Evolutionary conservation across 2,797 vertebrate species (phyloP).

Genomic region (Brotula barbata): DNA sequence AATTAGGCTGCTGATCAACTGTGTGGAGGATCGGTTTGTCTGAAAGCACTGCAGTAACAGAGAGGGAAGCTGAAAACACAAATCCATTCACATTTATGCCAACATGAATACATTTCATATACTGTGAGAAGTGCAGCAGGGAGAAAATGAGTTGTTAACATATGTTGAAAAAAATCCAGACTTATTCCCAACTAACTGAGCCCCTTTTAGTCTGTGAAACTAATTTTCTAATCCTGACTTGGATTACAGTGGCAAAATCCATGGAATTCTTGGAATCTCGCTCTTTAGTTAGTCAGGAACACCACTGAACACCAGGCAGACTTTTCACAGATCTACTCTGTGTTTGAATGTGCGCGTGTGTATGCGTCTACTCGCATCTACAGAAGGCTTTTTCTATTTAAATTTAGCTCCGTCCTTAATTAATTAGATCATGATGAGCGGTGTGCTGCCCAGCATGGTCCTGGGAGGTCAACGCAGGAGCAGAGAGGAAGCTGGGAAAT

Average conservation of each 20-base stretch:
- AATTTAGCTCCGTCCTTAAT: conserved; percentile 20
- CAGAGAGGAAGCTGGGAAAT: conserved; percentile 5
- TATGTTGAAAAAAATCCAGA: conserved; percentile 7
- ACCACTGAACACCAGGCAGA: conserved; percentile 67
- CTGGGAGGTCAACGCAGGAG: conserved; percentile 6
- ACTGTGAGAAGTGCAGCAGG: too few relatives aligned
- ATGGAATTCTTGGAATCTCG: conserved; percentile 75
- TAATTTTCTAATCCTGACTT: conserved; percentile 69
- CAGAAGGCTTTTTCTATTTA: not conserved
- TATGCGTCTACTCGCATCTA: conserved; percentile 16
- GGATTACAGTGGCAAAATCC: conserved; percentile 73
- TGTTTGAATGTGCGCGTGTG: conserved; percentile 11
- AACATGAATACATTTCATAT: conserved; percentile 9
- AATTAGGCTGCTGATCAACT: conserved; percentile 63
- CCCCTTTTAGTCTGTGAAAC: conserved; percentile 45
- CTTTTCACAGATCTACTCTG: conserved; percentile 39
- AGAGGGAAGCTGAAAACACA: conserved; percentile 17
- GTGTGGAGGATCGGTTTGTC: conserved; percentile 30
- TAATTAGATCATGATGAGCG: conserved; percentile 4
- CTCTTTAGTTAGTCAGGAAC: conserved; percentile 67
- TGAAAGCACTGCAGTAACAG: conserved; percentile 30
- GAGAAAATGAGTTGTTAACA: not conserved
- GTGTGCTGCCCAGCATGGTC: conserved; percentile 2
- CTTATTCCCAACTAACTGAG: conserved; percentile 43
- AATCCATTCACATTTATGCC: too few relatives aligned